phyloP scores from a whole-genome alignment of 2,888 invertebrate genomes.

The Sphecodes monilicornis region DNA sequence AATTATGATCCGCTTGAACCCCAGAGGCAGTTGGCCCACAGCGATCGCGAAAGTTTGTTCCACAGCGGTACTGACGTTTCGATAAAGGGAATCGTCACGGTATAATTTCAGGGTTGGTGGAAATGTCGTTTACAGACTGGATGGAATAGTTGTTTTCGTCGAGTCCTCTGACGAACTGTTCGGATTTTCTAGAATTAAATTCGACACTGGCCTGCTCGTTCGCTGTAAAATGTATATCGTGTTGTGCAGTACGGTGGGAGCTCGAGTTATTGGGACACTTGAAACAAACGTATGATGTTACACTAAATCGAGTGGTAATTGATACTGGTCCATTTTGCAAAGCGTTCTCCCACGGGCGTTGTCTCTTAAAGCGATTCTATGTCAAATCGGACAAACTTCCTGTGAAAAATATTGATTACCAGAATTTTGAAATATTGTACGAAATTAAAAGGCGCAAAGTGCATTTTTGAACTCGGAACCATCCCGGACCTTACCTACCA shows the following conservation, averaged over 20 bases:
- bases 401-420: too few relatives aligned
- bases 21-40: background rate
- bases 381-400: too few relatives aligned
- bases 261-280: background rate
- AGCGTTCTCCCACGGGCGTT: too few relatives aligned
- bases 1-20: constrained; percentile 18
- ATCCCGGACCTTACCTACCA: too few relatives aligned
- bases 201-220: background rate
- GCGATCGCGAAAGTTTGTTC: constrained; percentile 8
- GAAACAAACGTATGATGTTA: too few relatives aligned
- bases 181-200: background rate
- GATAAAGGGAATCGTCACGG: background rate
- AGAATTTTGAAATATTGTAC: too few relatives aligned
- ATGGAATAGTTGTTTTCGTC: too few relatives aligned
- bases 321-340: too few relatives aligned
- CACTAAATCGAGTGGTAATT: background rate
- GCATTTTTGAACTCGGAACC: too few relatives aligned
- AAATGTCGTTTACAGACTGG: background rate
- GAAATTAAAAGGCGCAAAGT: too few relatives aligned
- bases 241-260: background rate
- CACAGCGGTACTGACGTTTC: background rate
- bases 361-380: too few relatives aligned
- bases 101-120: background rate
- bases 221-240: background rate
- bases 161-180: background rate